Conservation (phyloP, 2,888 invertebrate genomes). For the Meganola albula region DNA sequence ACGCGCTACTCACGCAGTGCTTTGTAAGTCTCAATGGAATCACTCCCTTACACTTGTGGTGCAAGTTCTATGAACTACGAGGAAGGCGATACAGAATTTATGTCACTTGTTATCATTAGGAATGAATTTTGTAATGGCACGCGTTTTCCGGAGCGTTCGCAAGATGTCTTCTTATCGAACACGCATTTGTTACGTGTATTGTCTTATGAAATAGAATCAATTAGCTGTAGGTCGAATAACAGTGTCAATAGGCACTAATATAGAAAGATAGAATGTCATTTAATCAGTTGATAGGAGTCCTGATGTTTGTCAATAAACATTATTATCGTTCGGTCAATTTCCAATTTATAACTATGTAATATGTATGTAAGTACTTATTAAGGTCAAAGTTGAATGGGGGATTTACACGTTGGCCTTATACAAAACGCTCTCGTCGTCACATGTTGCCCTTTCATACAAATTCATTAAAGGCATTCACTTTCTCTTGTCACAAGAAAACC, state of each 20-base stretch:
- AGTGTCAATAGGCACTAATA: slow-evolving; percentile 13
- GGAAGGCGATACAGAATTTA: slow-evolving; percentile 59
- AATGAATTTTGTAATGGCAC: slow-evolving; percentile 65
- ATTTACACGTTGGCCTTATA: no score
- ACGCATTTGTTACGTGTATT: slow-evolving; percentile 1
- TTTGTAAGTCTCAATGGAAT: no score
- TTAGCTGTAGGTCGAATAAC: slow-evolving; percentile 17
- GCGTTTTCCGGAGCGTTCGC: slow-evolving; percentile 49
- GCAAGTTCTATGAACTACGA: slow-evolving; percentile 68
- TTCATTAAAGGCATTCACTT: no score
- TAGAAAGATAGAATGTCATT: slow-evolving; percentile 2
- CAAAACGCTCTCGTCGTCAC: no score
- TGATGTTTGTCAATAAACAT: no score
- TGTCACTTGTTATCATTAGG: slow-evolving; percentile 61
- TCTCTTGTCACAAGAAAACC: no score
- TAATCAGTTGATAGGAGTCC: slow-evolving; percentile 8
- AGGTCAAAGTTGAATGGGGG: no score
- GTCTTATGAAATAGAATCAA: slow-evolving; percentile 15
- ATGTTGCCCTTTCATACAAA: no score
- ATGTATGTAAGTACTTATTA: no score
- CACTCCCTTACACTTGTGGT: slow-evolving; percentile 31
- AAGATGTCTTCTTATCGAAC: slow-evolving; percentile 14
- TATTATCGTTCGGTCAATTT: no score
- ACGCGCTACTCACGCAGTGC: no score
- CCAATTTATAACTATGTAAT: no score